Base-by-base conservation (phyloP, 2,113 vertebrate genomes). In the Ranitomeya variabilis region DNA sequence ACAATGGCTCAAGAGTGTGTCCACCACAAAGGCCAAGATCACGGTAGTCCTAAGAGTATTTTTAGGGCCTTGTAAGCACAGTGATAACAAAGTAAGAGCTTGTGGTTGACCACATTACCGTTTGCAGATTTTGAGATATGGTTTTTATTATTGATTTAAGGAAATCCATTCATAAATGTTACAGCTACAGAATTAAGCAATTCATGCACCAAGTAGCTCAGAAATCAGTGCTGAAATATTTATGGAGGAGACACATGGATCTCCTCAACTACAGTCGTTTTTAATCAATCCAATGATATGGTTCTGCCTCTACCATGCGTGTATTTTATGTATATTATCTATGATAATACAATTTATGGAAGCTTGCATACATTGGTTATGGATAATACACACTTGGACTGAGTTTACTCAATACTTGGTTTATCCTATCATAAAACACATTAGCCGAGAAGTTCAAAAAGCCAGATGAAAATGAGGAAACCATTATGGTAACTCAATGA, bases 171-270 rank as follows among this genome's bases (percentile, higher is more conserved):
- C 37, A 51, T 52, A 19, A 5, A 83, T 11, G 9, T 23, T 45
- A 6, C 19, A 52, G 45, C 81, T 45, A 52, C 23, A 67, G 37
- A 21, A 51, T 66, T n/a, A n/a, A 15, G 60, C 19, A 64, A 64
- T n/a, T 64, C 60, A 51, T 52, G n/a, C 31, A 57, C 13, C 37
- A 81, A 37, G 26, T 26, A 15, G 15, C 37, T 14, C 11, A 23
- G 37, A 37, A 7, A 81, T 21, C 23, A 31, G 16, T 3, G 45
- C 16, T 60, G 16, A 60, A 81, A 66, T 66, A 66, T 51, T 66
- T 83, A 66, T 6, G 31, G 31, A 66, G 15, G 18, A 21, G 31
- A 83, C 80, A 83, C 60, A 64, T 83, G 80, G 80, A 83, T 83
- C 80, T 64, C 31, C 37, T 83, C 37, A 51, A n/a, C 60, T 62